phyloP scores from a whole-genome alignment of 1,140 invertebrate species.

The Triops longicaudatus region DNA sequence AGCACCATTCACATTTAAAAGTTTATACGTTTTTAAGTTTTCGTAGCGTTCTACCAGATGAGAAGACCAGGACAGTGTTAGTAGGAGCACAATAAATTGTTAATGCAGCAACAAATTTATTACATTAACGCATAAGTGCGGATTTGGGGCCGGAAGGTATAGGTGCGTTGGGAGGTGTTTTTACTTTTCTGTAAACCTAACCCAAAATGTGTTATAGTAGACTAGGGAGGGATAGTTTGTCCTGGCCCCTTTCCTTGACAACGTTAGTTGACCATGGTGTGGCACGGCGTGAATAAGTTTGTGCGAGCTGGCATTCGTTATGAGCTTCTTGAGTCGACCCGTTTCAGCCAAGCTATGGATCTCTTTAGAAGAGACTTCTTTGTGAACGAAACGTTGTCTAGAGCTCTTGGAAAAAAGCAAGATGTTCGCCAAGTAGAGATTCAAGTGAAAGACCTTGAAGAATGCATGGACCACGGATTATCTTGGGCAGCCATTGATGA shows the following conservation, averaged over 20 bases:
- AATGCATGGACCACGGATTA: neutral
- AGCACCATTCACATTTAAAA: too few relatives aligned
- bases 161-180: too few relatives aligned
- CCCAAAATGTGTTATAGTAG: too few relatives aligned
- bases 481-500: neutral
- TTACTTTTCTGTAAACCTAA: too few relatives aligned
- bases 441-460: neutral
- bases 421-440: neutral
- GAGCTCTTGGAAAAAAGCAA: neutral
- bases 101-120: too few relatives aligned
- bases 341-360: neutral
- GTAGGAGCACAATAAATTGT: too few relatives aligned
- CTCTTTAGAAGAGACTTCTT: neutral
- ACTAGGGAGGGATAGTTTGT: too few relatives aligned
- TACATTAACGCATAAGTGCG: too few relatives aligned
- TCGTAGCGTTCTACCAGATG: too few relatives aligned
- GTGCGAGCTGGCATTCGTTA: constrained; percentile 1
- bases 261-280: neutral
- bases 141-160: too few relatives aligned
- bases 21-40: too few relatives aligned
- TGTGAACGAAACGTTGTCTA: neutral
- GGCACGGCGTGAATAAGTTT: neutral
- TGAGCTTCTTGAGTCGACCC: neutral
- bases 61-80: too few relatives aligned
- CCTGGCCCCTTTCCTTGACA: neutral